These are phyloP conservation scores for Araneus ventricosus DNA, from an alignment of 1,140 invertebrate species.

Conservation along the genomic window DNA sequence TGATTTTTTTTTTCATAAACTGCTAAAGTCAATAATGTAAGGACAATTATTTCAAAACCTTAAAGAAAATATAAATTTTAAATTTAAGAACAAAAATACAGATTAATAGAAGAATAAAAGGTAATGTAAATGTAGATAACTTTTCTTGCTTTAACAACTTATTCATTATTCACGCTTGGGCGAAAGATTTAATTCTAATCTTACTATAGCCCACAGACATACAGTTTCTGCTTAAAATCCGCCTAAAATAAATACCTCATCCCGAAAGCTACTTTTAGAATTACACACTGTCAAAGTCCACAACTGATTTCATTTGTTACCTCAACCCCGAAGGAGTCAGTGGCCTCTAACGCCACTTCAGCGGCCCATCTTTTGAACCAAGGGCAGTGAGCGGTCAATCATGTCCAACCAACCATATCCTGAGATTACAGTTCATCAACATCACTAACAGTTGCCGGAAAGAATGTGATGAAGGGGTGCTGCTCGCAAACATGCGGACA, in stretches of 20 bases:
- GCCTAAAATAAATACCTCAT: not conserved
- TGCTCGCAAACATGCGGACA: not conserved
- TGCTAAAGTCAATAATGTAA: too few relatives aligned
- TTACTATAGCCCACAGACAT: too few relatives aligned
- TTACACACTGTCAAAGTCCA: not conserved
- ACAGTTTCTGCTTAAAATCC: too few relatives aligned
- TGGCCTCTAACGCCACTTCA: constrained; percentile 48
- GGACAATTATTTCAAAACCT: too few relatives aligned
- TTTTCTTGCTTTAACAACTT: too few relatives aligned
- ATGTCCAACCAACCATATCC: constrained; percentile 18
- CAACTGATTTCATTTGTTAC: not conserved
- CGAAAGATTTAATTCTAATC: too few relatives aligned
- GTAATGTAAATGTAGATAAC: too few relatives aligned
- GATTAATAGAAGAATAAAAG: too few relatives aligned
- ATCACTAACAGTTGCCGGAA: constrained; percentile 7
- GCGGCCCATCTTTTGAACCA: not conserved
- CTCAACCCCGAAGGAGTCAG: constrained; percentile 42
- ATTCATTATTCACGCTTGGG: too few relatives aligned
- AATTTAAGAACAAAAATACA: too few relatives aligned
- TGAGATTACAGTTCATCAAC: constrained; percentile 61
- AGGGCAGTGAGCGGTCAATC: constrained; percentile 57
- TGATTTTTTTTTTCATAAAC: too few relatives aligned
- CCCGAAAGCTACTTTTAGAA: not conserved
- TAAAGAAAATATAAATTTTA: too few relatives aligned
- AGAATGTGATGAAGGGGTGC: constrained; percentile 13